A percentile compares a stretch with the other conserved stretches of the same genome.
phyloP scores from a whole-genome alignment of 2,888 invertebrate genomes.

The Drosophila bunnanda region DNA sequence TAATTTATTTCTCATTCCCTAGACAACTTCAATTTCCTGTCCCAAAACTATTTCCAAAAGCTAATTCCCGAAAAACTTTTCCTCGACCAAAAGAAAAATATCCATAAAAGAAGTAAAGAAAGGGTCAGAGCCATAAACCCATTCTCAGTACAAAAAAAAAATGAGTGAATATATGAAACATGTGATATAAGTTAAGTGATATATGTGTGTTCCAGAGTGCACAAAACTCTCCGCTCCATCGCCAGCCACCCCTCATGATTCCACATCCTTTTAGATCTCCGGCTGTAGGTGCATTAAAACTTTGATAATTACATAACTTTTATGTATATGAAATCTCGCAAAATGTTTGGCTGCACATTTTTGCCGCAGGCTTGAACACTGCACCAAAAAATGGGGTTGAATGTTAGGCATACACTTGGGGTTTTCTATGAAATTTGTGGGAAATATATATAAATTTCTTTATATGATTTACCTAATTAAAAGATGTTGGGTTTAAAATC shows the following conservation, averaged over 20 bases:
- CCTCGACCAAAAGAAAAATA: conserved; percentile 26
- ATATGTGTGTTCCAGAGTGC: conserved; percentile 35
- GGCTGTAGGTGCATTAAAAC: conserved; percentile 71
- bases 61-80: conserved; percentile 36
- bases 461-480: too few species aligned
- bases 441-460: too few species aligned
- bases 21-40: conserved; percentile 30
- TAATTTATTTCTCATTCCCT: conserved; percentile 3
- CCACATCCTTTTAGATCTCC: conserved; percentile 22
- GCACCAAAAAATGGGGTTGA: too few species aligned
- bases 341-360: conserved; percentile 72
- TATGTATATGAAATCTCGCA: conserved; percentile 60
- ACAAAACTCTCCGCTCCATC: background rate
- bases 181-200: conserved; percentile 57
- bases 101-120: conserved; percentile 27
- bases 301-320: conserved; percentile 80
- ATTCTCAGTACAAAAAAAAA: conserved; percentile 10
- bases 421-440: too few species aligned
- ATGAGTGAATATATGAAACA: conserved; percentile 39
- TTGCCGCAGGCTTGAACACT: conserved; percentile 44
- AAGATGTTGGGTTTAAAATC: background rate
- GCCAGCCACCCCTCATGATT: conserved; percentile 3
- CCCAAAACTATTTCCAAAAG: conserved; percentile 29
- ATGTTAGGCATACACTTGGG: too few species aligned
- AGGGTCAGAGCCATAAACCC: conserved; percentile 17